A percentile compares a stretch with the other conserved stretches of the same genome.
Conservation (phyloP, 2,113 vertebrate species). For the Anhinga rufa region DNA sequence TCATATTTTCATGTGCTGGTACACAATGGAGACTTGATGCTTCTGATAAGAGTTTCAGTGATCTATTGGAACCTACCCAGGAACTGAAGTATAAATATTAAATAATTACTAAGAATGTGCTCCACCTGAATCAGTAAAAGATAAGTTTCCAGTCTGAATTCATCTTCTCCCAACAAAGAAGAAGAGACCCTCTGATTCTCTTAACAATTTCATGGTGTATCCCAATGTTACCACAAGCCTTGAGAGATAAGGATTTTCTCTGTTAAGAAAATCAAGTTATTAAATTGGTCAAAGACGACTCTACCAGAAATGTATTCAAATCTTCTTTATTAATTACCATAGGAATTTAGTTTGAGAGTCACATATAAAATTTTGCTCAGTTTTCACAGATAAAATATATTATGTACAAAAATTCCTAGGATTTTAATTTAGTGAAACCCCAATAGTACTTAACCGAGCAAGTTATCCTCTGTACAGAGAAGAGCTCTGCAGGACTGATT, state of each 20-base stretch:
- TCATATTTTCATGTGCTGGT: not conserved
- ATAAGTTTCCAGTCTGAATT: conserved; percentile 20
- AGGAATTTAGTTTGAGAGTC: conserved; percentile 54
- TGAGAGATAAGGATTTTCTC: conserved; percentile 61
- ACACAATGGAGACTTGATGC: not conserved
- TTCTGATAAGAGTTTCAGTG: not conserved
- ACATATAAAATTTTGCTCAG: not conserved
- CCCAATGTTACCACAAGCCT: conserved; percentile 20
- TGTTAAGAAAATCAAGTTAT: conserved; percentile 62
- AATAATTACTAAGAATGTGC: not conserved
- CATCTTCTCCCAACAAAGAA: not conserved
- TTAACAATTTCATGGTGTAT: conserved; percentile 32
- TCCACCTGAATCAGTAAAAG: not conserved
- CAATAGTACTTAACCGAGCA: conserved; percentile 32
- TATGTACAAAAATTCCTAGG: not conserved
- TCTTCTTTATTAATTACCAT: conserved; percentile 57
- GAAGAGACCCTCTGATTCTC: not conserved
- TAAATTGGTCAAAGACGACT: conserved; percentile 63
- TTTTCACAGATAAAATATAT: conserved; percentile 49
- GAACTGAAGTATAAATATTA: not conserved
- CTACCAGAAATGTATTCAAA: conserved; percentile 52
- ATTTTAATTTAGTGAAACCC: conserved; percentile 58
- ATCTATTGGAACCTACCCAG: not conserved
- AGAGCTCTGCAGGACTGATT: conserved; percentile 25
- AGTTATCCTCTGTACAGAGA: conserved; percentile 40